Evolutionary conservation across 2,888 invertebrate genomes (phyloP), one percentile per base, ranked within the genome.

Genomic region (Camptogramma bilineatum): DNA sequence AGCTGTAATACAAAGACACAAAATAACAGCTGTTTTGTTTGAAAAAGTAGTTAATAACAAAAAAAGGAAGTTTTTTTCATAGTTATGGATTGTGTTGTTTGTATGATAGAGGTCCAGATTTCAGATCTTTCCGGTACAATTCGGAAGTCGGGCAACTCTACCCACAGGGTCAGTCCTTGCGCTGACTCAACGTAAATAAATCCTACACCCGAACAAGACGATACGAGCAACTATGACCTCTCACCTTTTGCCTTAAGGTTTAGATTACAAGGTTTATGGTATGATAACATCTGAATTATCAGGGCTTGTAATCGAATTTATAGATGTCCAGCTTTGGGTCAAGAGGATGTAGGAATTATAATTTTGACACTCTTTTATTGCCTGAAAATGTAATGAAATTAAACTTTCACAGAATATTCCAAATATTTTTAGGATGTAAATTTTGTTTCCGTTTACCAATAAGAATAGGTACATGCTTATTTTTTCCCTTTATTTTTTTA

Each of bases 181-280:
- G 75, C 75, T 76, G 78, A 78, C 72, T 75, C 71, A 54, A 64
- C 75, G 64, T 64, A 69, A 71, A 71, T 70, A 73, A 72, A 73
- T 73, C 72, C 67, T 66, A 62, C 62, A 48, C 54, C 51, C 59
- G 60, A 58, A 31, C 44, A 58, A 63, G 58, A 50, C 44, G 13
- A 21, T 24, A 58, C 57, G 21, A 52, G 58, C 58, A 28, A 62
- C 53, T 65, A 16, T 62, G 50, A 50, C 53, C 57, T 47, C 28
- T 65, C 31, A 50, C 18, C 16, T 57, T 54, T 51, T 39, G 53
- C 44, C 51, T 46, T 58, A 57, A 34, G 53, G 65, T 62, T 62
- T 46, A 58, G 44, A 57, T 65, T 65, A 60, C 61, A 46, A 58
- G 31, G 13, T 18, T 21, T 47, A 31, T 19, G 17, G 44, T 56